Evolutionary conservation across 2,797 vertebrate genomes (phyloP), one percentile per base, ranked within the genome.

Genomic region (Acanthurus leucopareius): DNA sequence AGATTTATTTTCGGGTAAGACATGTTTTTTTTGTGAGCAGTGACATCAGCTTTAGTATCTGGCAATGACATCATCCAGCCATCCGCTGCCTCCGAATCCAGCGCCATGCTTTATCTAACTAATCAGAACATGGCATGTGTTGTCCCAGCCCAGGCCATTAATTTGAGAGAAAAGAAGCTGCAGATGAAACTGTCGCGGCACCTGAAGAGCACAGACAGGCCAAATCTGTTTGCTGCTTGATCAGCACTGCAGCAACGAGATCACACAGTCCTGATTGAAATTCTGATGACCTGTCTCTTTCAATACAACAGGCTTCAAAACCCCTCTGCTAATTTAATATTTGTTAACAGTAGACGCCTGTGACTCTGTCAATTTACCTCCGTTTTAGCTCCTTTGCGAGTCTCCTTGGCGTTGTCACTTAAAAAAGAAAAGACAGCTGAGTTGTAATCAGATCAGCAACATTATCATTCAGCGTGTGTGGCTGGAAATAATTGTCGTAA

Each of bases 271-370:
- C 64, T 71, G 87, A 86, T 79, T 77, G 72, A 82, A 74, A 81
- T 74, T 84, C 69, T 86, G 88, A 88, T 85, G 77, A 82, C 84
- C 75, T 85, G 88, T 88, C 84, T 89, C 81, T 77, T 91, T 82
- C 75, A 83, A 87, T 89, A 65, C 70, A 83, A 44, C 69, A 32
- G 54, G 61, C 56, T 49, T 67, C 61, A 75, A 25, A 16, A 80
- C 20, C 77, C 66, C 42, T 32, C 19, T 28, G 56, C 71, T 82
- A 75, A 87, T 82, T 65, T 79, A 78, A 87, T 79, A 73, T 86
- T 79, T 82, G 69, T 80, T 80, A 86, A 80, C 73, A 48, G 25
- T 7, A 51, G 83, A 47, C 8, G 9, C 49, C 35, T 53, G 69
- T 51, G 66, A 80, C 32, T 35, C 68, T 77, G 59, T 71, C 79